Conservation (phyloP, 2,113 vertebrate species). For the Sander lucioperca region DNA sequence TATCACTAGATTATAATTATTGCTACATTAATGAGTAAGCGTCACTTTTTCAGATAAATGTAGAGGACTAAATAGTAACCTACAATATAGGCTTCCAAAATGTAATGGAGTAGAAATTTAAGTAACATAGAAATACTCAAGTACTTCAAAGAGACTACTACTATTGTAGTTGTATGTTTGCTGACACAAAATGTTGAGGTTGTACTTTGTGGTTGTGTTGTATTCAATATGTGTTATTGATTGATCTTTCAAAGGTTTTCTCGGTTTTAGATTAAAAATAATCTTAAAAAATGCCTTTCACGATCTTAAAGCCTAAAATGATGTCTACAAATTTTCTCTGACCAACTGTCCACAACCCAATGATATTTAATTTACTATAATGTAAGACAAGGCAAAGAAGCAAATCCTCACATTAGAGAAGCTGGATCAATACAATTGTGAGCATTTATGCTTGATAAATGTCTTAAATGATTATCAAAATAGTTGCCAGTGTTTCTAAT, state of each 20-base stretch:
- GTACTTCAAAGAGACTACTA: neutral
- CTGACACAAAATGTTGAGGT: neutral
- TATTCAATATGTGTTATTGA: neutral
- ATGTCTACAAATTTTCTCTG: neutral
- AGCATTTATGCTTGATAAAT: neutral
- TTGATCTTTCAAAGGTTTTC: neutral
- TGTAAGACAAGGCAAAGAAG: neutral
- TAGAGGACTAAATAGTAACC: neutral
- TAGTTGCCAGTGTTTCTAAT: neutral
- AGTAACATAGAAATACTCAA: neutral
- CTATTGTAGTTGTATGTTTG: neutral
- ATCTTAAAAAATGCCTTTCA: neutral
- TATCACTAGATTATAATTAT: no score
- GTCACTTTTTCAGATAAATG: neutral
- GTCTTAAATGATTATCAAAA: neutral
- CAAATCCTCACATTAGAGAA: neutral
- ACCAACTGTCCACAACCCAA: neutral
- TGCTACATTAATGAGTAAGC: no score
- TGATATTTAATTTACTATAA: no score
- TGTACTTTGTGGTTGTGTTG: neutral
- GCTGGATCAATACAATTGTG: neutral
- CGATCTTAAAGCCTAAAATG: neutral
- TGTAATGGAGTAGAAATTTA: neutral
- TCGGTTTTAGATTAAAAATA: neutral
- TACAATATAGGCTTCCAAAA: neutral